phyloP scores from a whole-genome alignment of 2,888 invertebrate species.

The Chalcosyrphus nemorum region DNA sequence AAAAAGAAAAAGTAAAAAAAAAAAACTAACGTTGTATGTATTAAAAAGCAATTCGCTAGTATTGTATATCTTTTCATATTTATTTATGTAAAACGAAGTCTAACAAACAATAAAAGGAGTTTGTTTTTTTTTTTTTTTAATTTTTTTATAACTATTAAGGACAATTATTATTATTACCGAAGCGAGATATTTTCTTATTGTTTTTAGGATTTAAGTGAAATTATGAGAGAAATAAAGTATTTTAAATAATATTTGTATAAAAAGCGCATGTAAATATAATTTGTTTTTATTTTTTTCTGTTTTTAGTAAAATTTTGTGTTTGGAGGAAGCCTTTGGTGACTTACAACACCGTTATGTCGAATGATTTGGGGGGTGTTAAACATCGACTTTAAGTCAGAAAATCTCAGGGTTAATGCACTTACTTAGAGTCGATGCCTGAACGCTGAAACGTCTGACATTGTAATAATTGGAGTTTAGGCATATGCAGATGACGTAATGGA shows the following conservation, averaged over 20 bases:
- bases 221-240: conserved; percentile 40
- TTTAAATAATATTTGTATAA: conserved; percentile 43
- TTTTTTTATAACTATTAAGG: conserved; percentile 31
- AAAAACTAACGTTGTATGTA: conserved; percentile 42
- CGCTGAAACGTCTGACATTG: no score
- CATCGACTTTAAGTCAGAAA: no score
- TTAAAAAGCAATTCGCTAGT: conserved; percentile 48
- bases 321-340: no score
- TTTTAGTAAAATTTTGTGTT: no score
- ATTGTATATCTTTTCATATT: conserved; percentile 67
- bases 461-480: no score
- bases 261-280: conserved; percentile 28
- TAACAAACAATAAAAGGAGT: conserved; percentile 20
- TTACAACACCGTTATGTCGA: no score
- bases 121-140: background rate
- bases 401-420: no score
- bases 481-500: no score
- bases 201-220: conserved; percentile 47
- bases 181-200: conserved; percentile 58
- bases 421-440: no score
- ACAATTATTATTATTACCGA: conserved; percentile 48
- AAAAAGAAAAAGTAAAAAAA: no score
- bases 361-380: no score
- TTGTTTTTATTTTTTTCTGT: no score
- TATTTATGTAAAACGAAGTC: conserved; percentile 64